Evolutionary conservation across 2,797 vertebrate species (phyloP).

Genomic region (Bucorvus abyssinicus): DNA sequence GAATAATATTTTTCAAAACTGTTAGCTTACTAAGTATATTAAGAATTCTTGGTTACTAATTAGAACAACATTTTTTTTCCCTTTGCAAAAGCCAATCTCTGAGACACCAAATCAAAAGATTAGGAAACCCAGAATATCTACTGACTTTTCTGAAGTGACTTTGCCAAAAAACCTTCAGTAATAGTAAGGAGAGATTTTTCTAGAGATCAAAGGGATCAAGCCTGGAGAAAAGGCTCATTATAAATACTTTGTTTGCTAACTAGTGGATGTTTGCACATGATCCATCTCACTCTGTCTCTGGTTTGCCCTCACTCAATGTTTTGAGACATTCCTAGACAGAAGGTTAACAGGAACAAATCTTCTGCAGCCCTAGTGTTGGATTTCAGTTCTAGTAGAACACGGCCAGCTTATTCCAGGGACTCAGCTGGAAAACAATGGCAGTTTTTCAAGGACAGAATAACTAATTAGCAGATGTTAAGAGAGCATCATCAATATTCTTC

Average conservation of each 20-base stretch:
- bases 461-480: background rate
- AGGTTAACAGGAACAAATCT: constrained; percentile 9
- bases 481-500: background rate
- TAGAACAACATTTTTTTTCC: background rate
- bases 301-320: background rate
- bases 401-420: background rate
- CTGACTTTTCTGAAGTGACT: background rate
- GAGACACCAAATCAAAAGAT: background rate
- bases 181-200: background rate
- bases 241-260: constrained; percentile 7
- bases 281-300: background rate
- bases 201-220: constrained; percentile 24
- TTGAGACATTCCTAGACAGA: background rate
- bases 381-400: background rate
- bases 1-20: background rate
- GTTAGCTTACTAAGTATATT: background rate
- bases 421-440: background rate
- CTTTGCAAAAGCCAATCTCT: background rate
- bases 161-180: background rate
- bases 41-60: background rate
- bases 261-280: background rate
- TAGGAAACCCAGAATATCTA: background rate
- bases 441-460: background rate
- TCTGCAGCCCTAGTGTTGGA: background rate
- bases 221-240: constrained; percentile 1